Evolutionary conservation across 1,140 invertebrate species (phyloP), one percentile per base, ranked within the genome.

Genomic region (Drosophila melanica): DNA sequence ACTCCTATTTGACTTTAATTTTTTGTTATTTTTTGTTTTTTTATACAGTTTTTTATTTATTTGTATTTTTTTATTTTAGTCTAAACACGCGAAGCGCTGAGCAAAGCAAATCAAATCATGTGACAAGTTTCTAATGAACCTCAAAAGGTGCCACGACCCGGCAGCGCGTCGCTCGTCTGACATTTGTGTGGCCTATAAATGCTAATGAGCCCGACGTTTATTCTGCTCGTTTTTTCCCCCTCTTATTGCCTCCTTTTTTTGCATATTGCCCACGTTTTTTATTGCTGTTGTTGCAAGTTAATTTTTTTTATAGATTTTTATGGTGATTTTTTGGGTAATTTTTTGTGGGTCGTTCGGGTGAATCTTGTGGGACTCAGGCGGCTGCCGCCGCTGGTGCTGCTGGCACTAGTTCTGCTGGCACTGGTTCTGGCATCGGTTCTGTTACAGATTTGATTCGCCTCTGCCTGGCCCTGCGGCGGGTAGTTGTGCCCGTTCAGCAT

Each of bases 41-140:
- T 44, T 33, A 51, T 62, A 16, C 60, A 66, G 9, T 55, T 50
- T 53, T 64, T 58, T 27, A 27, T 27, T 27, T 27, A 27, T 7
- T 50, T 50, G 1, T 30, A 30, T 47, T 55, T 71, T 44, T 42
- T 14, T 72, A 37, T 47, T 20, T 33, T 11, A 30, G 27, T 59
- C n/a, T 8, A 55, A 55, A 37, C 51, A 41, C 44, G 10, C 11
- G 12, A 55, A 20, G 20, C n/a, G 35, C 14, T 53, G 54, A n/a
- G 39, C 30, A 12, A 47, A 33, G 75, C 65, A 79, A 89, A 87
- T 79, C 84, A 79, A 87, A 87, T 89, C 84, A 89, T 87, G 82
- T 87, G 82, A 87, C 82, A 87, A 87, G 82, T 64, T 87, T 87
- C 82, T 87, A 87, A 87, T 87, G 82, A 87, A 87, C 84, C 82